Evolutionary conservation across 2,113 vertebrate genomes (phyloP).

Genomic region (Oncorhynchus gorbuscha): DNA sequence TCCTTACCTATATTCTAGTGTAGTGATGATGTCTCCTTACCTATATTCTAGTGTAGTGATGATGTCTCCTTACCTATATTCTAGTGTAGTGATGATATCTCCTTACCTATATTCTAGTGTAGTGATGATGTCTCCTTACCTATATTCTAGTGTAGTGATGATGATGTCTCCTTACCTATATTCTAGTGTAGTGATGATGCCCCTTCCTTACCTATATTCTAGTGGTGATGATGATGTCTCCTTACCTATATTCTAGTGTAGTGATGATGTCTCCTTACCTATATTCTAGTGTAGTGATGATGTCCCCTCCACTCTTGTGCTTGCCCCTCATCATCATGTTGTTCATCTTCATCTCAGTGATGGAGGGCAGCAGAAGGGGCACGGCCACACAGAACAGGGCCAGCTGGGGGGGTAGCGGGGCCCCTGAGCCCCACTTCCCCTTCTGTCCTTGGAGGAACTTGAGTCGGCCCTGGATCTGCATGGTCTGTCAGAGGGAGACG

Average conservation of each 20-base stretch:
- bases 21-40: no score
- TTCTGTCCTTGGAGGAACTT: constrained; percentile 93
- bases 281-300: constrained; percentile 57
- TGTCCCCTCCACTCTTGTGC: constrained; percentile 70
- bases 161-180: no score
- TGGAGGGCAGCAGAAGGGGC: constrained; percentile 84
- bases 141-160: no score
- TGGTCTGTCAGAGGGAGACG: constrained; percentile 73
- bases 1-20: no score
- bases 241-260: constrained; percentile 63
- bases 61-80: no score
- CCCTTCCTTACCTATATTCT: no score
- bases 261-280: constrained; percentile 61
- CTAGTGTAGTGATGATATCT: no score
- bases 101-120: no score
- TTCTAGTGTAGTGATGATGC: no score
- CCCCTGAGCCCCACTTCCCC: constrained; percentile 82
- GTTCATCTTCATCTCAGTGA: constrained; percentile 85
- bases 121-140: no score
- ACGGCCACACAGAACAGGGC: constrained; percentile 89
- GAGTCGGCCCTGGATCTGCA: constrained; percentile 95
- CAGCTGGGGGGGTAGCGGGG: constrained; percentile 79
- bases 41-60: no score
- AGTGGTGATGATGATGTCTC: no score
- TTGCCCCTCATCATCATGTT: constrained; percentile 79